Evolutionary conservation across 2,797 vertebrate species (phyloP), one percentile per base, ranked within the genome.

Genomic region (Mastacembelus armatus): DNA sequence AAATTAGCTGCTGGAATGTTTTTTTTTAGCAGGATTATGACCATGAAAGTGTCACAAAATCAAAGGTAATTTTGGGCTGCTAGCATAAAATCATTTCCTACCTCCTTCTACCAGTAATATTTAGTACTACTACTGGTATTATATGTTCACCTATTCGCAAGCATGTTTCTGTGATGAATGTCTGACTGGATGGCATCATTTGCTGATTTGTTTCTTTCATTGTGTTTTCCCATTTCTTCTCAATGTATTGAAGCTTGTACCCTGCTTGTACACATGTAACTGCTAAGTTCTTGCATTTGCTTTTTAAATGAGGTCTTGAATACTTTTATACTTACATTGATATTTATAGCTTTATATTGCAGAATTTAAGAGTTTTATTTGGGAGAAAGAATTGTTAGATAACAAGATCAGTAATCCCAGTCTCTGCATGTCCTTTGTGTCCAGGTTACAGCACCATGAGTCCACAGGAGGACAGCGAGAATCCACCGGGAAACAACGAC

Each of bases 371-470:
- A 12, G 10, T 26, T 43, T 54, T 24, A 10, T 39, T 29, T 43
- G 3, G n/a, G 0, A 5, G 7, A 15, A 38, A 16, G 9, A 2
- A 33, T 45, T 14, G 4, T 51, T 21, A 61, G 7, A 43, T 40
- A 4, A 27, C 0, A 14, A 11, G n/a, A 24, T 16, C 15, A 39
- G 0, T 54, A 24, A 66, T 0, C 5, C 18, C 4, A 40, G 44
- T n/a, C 0, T 27, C 19, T 60, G 12, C 3, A 0, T 54, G 10
- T 38, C 4, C 64, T 27, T 21, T 60, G 71, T 79, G 66, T 49
- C 42, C 78, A 99, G 98, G 98, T 29, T 99, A 99, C 89, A 99
- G 98, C 88, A 99, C 98, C 22, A 99, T 99, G 98, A 99, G 98
- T 71, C 98, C 98, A 0, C 98, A 99, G 90, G 98, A 99, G 78